Percentiles rank a stretch among this genome's conserved stretches.
These are phyloP conservation scores for Anolis carolinensis DNA, from an alignment of 2,113 vertebrate genomes.

Conservation along the genomic window DNA sequence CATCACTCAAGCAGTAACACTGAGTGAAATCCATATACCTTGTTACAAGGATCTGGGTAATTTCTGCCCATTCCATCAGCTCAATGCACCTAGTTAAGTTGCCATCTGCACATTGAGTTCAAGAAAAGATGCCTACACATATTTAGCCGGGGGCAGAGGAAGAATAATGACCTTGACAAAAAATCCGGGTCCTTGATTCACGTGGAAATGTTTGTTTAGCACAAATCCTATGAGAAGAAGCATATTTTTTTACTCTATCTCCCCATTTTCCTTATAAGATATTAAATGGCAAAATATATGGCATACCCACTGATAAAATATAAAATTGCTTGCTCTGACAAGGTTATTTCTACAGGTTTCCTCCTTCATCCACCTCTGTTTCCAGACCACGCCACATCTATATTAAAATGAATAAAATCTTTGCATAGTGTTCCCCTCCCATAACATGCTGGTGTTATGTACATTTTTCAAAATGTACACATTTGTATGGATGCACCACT, in stretches of 20 bases:
- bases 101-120: background rate
- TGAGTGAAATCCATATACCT: background rate
- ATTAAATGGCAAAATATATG: background rate
- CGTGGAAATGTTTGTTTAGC: background rate
- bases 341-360: no score
- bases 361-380: background rate
- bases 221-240: background rate
- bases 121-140: background rate
- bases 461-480: no score
- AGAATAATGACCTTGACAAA: background rate
- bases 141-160: no score
- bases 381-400: background rate
- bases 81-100: background rate
- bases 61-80: background rate
- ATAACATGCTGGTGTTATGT: no score
- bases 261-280: background rate
- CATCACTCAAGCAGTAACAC: background rate
- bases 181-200: background rate
- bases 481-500: no score
- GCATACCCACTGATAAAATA: background rate
- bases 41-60: background rate
- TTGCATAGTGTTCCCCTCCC: no score
- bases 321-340: background rate
- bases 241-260: background rate
- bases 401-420: no score